Evolutionary conservation across 1,140 invertebrate species (phyloP).

Genomic region (Planococcus citri): DNA sequence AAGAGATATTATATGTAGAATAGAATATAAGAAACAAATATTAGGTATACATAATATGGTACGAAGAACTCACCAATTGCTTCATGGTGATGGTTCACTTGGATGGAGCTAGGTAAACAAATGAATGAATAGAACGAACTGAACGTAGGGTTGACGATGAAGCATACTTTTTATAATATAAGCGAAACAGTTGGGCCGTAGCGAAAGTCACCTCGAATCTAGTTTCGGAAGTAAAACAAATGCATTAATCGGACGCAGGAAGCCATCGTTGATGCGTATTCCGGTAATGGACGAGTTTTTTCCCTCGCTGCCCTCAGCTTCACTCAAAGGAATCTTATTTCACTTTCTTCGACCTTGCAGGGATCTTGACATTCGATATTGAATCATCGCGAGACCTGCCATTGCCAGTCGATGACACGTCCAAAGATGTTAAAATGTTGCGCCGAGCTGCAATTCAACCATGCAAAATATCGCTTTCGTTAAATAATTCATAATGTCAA

Average conservation of each 20-base stretch:
- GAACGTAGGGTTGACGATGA: not conserved
- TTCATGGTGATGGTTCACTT: not conserved
- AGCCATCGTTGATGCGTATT: not conserved
- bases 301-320: too few species aligned
- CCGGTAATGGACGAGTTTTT: constrained; percentile 1
- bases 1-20: too few species aligned
- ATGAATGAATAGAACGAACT: constrained; percentile 3
- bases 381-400: too few species aligned
- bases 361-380: constrained; percentile 6
- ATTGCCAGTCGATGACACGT: not conserved
- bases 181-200: constrained; percentile 5
- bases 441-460: not conserved
- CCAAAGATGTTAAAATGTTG: not conserved
- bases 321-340: not conserved
- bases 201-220: not conserved
- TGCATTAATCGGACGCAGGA: not conserved
- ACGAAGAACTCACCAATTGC: not conserved
- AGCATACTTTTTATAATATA: not conserved
- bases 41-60: not conserved
- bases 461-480: not conserved
- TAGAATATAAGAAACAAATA: too few species aligned
- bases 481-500: too few species aligned
- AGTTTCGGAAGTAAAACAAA: not conserved
- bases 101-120: not conserved
- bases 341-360: constrained; percentile 5